phyloP scores from a whole-genome alignment of 1,140 invertebrate species.

The Diuraphis noxia region DNA sequence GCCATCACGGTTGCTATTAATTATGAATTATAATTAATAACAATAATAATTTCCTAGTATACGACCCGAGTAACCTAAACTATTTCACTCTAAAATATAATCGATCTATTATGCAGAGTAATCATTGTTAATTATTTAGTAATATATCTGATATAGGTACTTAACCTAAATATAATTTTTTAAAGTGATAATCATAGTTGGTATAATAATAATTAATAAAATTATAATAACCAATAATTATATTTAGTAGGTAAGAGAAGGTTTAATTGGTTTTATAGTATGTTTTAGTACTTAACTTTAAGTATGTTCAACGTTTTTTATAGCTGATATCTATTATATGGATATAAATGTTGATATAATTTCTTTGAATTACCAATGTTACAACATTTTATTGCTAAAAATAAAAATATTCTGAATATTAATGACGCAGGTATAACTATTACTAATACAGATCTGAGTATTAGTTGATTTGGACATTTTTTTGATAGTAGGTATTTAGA shows the following conservation, averaged over 20 bases:
- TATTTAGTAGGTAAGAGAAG: neutral
- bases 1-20: conserved; percentile 1
- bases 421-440: neutral
- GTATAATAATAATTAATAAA: neutral
- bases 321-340: neutral
- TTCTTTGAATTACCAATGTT: neutral
- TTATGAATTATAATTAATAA: conserved; percentile 35
- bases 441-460: neutral
- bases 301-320: neutral
- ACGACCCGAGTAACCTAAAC: neutral
- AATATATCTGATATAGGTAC: neutral
- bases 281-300: neutral
- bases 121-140: conserved; percentile 27
- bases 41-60: conserved; percentile 23
- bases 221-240: neutral
- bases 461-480: neutral
- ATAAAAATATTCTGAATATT: neutral
- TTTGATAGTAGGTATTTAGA: neutral
- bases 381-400: neutral
- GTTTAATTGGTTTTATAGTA: neutral
- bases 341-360: neutral
- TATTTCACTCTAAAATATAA: neutral
- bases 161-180: neutral
- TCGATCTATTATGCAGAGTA: conserved; percentile 16
- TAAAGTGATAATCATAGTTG: neutral